Percentiles rank a stretch among this genome's conserved stretches.
Conservation (phyloP, 2,888 invertebrate species). For the Zaprionus bogoriensis region DNA sequence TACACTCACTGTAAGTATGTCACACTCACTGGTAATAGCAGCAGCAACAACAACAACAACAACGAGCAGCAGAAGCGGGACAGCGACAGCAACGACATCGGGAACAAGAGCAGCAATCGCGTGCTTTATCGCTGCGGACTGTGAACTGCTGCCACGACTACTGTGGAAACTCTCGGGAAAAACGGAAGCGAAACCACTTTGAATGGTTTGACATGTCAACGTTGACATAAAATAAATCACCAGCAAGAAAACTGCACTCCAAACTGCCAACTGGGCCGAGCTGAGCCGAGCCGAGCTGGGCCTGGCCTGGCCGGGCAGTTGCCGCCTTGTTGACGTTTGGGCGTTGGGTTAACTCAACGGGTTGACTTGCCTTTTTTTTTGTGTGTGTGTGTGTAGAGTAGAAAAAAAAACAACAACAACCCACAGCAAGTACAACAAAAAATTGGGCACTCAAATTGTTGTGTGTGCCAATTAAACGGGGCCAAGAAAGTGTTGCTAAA, state of each 20-base stretch:
- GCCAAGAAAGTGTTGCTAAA: slow-evolving; percentile 60
- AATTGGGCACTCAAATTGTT: slow-evolving; percentile 51
- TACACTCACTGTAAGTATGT: slow-evolving; percentile 47
- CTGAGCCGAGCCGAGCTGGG: slow-evolving; percentile 14
- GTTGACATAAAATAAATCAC: slow-evolving; percentile 79
- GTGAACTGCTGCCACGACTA: slow-evolving; percentile 35
- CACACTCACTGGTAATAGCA: slow-evolving; percentile 40
- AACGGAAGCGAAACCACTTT: slow-evolving; percentile 77
- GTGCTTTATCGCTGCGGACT: slow-evolving; percentile 71
- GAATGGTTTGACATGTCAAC: slow-evolving; percentile 80
- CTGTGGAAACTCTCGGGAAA: slow-evolving; percentile 36
- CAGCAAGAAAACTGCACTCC: slow-evolving; percentile 61
- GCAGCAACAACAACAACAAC: slow-evolving; percentile 19
- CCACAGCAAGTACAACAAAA: slow-evolving; percentile 18
- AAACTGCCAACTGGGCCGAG: slow-evolving; percentile 37
- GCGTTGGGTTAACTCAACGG: slow-evolving; percentile 30
- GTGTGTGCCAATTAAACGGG: slow-evolving; percentile 67
- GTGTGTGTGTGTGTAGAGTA: neutral
- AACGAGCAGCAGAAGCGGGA: too few species aligned
- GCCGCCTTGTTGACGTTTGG: slow-evolving; percentile 16
- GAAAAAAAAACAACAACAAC: neutral
- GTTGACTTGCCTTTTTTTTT: slow-evolving; percentile 21
- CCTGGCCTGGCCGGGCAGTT: slow-evolving; percentile 5
- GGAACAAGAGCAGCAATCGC: slow-evolving; percentile 54
- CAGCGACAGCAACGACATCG: neutral